A percentile compares a stretch with the other conserved stretches of the same genome.
These are phyloP conservation scores for Macheiramphus alcinus DNA, from an alignment of 2,113 vertebrate species.

Conservation along the genomic window DNA sequence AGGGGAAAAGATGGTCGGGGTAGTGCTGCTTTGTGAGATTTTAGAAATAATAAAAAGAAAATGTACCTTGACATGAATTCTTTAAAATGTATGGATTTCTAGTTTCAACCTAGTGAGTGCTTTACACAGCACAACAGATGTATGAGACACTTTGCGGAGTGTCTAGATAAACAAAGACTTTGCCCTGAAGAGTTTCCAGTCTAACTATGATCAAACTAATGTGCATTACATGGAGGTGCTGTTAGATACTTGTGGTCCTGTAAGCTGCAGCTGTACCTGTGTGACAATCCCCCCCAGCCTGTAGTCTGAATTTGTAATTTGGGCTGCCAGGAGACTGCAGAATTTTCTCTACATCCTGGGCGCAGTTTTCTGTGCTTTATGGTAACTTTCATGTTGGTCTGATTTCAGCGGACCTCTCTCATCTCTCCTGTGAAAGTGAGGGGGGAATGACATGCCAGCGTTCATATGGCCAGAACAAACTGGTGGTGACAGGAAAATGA, in stretches of 20 bases:
- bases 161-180: not conserved
- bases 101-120: not conserved
- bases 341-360: not conserved
- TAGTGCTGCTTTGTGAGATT: not conserved
- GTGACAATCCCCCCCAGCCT: not conserved
- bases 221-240: not conserved
- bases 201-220: rapidly evolving
- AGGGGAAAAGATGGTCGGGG: not conserved
- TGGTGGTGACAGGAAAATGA: not conserved
- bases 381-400: not conserved
- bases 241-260: not conserved
- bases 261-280: not conserved
- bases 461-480: not conserved
- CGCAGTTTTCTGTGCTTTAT: not conserved
- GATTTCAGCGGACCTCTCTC: not conserved
- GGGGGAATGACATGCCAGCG: not conserved
- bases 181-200: not conserved
- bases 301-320: not conserved
- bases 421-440: not conserved
- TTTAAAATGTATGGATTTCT: not conserved
- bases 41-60: not conserved
- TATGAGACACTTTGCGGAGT: not conserved
- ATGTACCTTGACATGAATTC: not conserved
- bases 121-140: not conserved
- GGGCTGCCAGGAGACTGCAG: not conserved